These are phyloP conservation scores for Copsychus sechellarum DNA, from an alignment of 2,113 vertebrate genomes.

Conservation along the genomic window DNA sequence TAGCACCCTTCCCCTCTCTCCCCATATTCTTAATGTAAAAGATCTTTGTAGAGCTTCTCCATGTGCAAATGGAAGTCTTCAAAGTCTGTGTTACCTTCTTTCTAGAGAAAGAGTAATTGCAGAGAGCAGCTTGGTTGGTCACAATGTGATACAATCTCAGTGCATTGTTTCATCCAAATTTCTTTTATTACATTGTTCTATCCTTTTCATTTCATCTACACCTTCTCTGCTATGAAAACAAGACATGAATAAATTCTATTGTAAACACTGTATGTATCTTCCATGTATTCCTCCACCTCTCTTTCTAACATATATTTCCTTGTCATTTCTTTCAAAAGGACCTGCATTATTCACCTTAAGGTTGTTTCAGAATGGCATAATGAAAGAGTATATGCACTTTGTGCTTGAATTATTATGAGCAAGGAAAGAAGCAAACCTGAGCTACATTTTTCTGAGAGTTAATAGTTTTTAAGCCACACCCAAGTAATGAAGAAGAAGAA, in stretches of 20 bases:
- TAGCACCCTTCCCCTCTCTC: accelerated
- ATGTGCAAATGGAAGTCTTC: neutral
- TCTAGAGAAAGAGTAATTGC: neutral
- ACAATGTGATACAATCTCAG: neutral
- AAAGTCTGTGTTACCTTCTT: neutral
- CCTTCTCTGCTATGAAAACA: neutral
- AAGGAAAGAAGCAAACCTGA: neutral
- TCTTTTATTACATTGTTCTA: neutral
- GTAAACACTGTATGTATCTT: neutral
- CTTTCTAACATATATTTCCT: neutral
- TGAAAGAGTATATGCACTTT: neutral
- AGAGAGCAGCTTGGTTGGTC: neutral
- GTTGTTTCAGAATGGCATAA: neutral
- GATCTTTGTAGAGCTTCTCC: neutral
- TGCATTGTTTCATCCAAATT: neutral
- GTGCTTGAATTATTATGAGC: neutral
- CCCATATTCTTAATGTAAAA: neutral
- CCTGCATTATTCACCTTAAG: neutral
- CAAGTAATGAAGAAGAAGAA: neutral
- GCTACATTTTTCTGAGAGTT: neutral
- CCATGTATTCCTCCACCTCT: neutral
- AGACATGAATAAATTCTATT: neutral
- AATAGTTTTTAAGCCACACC: neutral
- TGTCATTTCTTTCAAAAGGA: neutral
- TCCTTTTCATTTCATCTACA: neutral